Evolutionary conservation across 2,888 invertebrate species (phyloP).

Genomic region (Athalia rosae): DNA sequence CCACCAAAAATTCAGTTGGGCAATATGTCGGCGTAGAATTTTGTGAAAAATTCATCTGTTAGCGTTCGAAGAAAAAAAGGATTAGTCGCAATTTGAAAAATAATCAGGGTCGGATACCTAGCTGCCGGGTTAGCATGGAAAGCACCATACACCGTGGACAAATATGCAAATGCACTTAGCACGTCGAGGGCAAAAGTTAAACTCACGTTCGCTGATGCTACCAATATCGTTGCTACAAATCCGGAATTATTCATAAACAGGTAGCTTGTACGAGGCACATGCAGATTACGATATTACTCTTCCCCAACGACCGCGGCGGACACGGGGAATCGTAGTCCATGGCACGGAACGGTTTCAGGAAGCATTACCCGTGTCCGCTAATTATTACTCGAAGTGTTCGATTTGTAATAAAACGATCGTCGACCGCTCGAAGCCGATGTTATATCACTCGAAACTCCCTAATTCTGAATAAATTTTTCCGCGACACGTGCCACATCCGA

Average conservation of each 20-base stretch:
- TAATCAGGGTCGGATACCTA: background rate
- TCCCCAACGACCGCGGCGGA: background rate
- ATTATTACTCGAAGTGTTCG: conserved; percentile 21
- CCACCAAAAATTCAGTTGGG: no score
- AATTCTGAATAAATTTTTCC: conserved; percentile 1
- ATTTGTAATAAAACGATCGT: conserved; percentile 11
- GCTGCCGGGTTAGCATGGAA: background rate
- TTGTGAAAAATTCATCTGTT: no score
- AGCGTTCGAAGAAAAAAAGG: no score
- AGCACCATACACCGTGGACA: background rate
- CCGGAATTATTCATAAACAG: conserved; percentile 43
- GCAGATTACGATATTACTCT: conserved; percentile 40
- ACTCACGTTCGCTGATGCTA: conserved; percentile 30
- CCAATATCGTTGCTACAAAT: conserved; percentile 38
- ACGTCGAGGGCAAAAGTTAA: conserved; percentile 27
- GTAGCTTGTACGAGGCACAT: conserved; percentile 33
- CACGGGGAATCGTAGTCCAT: conserved; percentile 15
- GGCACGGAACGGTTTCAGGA: conserved; percentile 3
- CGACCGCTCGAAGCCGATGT: background rate
- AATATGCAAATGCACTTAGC: conserved; percentile 38
- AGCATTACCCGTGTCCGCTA: conserved; percentile 37
- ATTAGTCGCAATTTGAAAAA: no score
- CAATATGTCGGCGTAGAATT: no score
- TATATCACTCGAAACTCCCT: background rate
- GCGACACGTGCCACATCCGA: background rate